Base-by-base conservation (phyloP, 2,888 invertebrate species). In the Leptopterna dolabrata region DNA sequence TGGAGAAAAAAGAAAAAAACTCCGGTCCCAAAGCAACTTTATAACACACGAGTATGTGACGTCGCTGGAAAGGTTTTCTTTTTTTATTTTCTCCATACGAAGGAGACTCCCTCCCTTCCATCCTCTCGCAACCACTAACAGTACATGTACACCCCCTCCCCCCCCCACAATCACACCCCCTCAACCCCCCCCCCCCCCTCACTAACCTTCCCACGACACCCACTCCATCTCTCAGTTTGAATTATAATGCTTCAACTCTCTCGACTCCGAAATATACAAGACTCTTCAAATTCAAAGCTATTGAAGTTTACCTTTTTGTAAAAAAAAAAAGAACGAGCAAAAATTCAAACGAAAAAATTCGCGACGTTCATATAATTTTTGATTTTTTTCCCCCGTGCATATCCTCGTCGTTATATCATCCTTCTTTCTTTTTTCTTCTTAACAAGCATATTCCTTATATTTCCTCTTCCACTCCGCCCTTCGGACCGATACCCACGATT, bases 231-330 rank as follows among this genome's bases (percentile, higher is more conserved):
- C 41, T 24, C 36, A 83, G 83, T 83, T 71, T 83, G 83, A 83
- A 70, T 83, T 83, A 83, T 83, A 83, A 83, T 83, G 83, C 83
- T 83, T 83, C 83, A 41, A 83, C 83, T 83, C 81, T 55, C 71
- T 71, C 71, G 43, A 29, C 71, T 81, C 30, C 83, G 83, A 83
- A 83, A 83, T 83, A 83, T 83, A 83, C 83, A 83, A 83, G 70
- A 70, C 83, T 83, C 71, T 83, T 83, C 83, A 83, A 71, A 83
- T 83, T 83, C 83, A 71, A 83, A 83, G 71, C 83, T 83, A 83
- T 83, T 83, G 83, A 83, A 83, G 83, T 83, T 83, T 71, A 83
- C 83, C 71, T 83, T 83, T 83, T 83, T 7, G 43, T n/a, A 1
- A 81, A 27, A 30, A 81, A 27, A 81, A 55, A 29, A 51, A 81